phyloP scores from a whole-genome alignment of 2,888 invertebrate genomes.

The Sarcophaga caerulescens region DNA sequence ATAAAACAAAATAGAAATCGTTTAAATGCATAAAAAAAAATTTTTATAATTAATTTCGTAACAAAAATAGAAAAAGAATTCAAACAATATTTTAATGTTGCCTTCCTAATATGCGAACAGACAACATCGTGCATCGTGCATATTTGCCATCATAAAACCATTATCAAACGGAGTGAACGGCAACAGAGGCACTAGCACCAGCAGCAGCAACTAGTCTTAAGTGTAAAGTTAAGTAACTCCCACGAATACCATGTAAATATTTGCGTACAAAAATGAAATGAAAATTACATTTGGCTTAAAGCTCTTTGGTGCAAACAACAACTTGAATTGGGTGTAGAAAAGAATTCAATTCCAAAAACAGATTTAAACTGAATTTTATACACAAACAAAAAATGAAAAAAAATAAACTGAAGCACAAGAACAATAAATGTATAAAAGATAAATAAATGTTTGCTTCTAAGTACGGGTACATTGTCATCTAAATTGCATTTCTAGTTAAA shows the following conservation, averaged over 20 bases:
- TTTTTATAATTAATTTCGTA: background rate
- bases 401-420: background rate
- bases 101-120: background rate
- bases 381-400: background rate
- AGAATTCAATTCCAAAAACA: background rate
- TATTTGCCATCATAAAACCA: background rate
- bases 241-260: constrained; percentile 58
- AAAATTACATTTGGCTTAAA: constrained; percentile 52
- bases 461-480: constrained; percentile 38
- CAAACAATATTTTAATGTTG: background rate
- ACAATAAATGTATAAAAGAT: background rate
- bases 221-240: constrained; percentile 57
- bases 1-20: no score
- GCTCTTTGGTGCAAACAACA: constrained; percentile 2
- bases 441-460: constrained; percentile 10
- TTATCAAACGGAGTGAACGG: background rate
- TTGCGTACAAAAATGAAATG: constrained; percentile 55
- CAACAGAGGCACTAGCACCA: background rate
- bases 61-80: background rate
- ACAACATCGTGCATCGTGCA: background rate
- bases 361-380: constrained; percentile 6
- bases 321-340: background rate
- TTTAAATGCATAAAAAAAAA: background rate
- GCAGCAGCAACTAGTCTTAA: constrained; percentile 44
- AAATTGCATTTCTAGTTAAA: constrained; percentile 2